phyloP scores from a whole-genome alignment of 2,113 vertebrate species.

The Peromyscus polionotus region DNA sequence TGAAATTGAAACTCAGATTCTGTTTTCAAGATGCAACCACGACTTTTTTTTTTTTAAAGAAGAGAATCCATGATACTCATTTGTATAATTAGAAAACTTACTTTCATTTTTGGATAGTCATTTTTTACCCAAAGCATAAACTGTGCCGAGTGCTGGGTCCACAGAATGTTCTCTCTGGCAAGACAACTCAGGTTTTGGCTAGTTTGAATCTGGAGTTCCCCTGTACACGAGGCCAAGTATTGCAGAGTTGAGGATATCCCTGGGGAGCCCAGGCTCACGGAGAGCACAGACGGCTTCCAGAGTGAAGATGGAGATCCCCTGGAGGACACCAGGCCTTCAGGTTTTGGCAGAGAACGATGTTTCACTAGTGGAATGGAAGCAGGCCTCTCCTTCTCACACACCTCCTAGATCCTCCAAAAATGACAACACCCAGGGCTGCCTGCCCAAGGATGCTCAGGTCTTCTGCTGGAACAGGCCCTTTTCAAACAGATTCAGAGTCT shows the following conservation, averaged over 20 bases:
- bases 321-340: background rate
- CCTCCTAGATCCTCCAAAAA: background rate
- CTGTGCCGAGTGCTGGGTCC: background rate
- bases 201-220: conserved; percentile 53
- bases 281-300: conserved; percentile 61
- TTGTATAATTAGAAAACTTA: conserved; percentile 57
- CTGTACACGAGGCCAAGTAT: background rate
- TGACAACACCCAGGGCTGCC: conserved; percentile 63
- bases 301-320: conserved; percentile 43
- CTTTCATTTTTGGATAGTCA: conserved; percentile 44
- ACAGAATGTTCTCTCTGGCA: conserved; percentile 34
- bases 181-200: background rate
- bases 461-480: conserved; percentile 59
- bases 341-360: conserved; percentile 52
- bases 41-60: conserved; percentile 9
- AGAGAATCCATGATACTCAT: background rate
- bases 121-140: background rate
- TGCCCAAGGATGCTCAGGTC: conserved; percentile 26
- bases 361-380: conserved; percentile 48
- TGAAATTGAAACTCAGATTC: conserved; percentile 22
- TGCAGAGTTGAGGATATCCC: conserved; percentile 40
- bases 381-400: background rate
- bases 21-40: background rate
- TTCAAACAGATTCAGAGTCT: conserved; percentile 70
- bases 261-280: background rate